Percentiles rank a stretch among this genome's conserved stretches.
Conservation (phyloP, 2,888 invertebrate genomes). For the Leptothorax acervorum region DNA sequence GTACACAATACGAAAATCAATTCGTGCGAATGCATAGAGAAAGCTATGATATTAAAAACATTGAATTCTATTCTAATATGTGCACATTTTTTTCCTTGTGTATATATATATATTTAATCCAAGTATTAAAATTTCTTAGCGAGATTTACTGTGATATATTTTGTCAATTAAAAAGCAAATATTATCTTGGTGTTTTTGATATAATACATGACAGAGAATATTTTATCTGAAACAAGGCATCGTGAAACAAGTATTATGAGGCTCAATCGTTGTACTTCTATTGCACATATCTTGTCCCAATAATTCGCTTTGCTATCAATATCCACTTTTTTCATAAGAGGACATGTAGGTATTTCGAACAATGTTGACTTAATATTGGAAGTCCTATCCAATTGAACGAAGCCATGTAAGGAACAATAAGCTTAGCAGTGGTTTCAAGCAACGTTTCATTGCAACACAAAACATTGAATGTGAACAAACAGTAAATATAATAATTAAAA, state of each 20-base stretch:
- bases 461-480: conserved; percentile 74
- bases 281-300: not conserved
- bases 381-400: conserved; percentile 70
- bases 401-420: conserved; percentile 76
- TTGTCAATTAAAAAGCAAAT: not conserved
- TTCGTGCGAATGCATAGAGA: conserved; percentile 16
- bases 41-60: conserved; percentile 5
- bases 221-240: not conserved
- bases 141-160: not conserved
- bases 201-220: not conserved
- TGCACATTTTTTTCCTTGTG: not conserved
- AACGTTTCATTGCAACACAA: conserved; percentile 72
- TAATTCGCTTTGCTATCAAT: not conserved
- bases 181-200: not conserved
- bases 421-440: conserved; percentile 77
- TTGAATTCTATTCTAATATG: not conserved
- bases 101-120: not conserved
- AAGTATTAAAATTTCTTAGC: not conserved
- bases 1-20: not conserved
- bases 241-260: not conserved
- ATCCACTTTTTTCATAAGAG: not conserved
- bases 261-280: not conserved
- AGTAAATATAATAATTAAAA: conserved; percentile 1
- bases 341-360: not conserved
- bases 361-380: conserved; percentile 30